Evolutionary conservation across 2,797 vertebrate species (phyloP), one percentile per base, ranked within the genome.

Genomic region (Danio jaintianensis): DNA sequence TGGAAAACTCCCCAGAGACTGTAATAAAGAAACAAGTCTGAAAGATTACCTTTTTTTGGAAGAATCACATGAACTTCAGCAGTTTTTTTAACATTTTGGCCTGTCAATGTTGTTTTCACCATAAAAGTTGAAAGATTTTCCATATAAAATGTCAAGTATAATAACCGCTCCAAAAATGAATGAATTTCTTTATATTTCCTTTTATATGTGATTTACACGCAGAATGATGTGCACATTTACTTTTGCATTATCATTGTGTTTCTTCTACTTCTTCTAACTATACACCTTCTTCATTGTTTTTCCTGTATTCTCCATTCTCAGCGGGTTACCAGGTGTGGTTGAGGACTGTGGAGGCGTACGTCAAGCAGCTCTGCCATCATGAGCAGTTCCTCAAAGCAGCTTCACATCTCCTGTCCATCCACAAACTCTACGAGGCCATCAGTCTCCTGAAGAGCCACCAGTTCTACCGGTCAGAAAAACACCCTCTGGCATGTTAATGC

Each of bases 371-470:
- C 74, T 96, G 96, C 85, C 95, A 96, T 76, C 97, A 99, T 90
- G 97, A 99, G 85, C 97, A 98, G 2, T 94, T 95, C 29, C 93
- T 98, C 88, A 99, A 99, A 89, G 98, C 98, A 0, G 96, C 97
- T 0, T 96, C 97, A 0, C 94, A 98, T 86, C 96, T 99, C 45
- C 94, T 99, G 59, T 96, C 97, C 50, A 83, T 99, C 87, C 95
- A 98, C 88, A 96, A 94, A 85, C 89, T 98, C 8, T 95, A 96
- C 0, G 96, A 98, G 81, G 97, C 98, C 43, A 83, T 98, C 0
- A 90, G 94, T 16, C 95, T 99, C 80, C 94, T 99, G 82, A 94
- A 91, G 81, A 92, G 94, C 0, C 95, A 98, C 88, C 93, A 94
- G 68, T 92, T 97, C 22, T 97, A 96, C 94, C 96, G 98, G 98